Percentiles rank a stretch among this genome's conserved stretches.
Conservation (phyloP, 1,140 invertebrate species). For the Drosophila sucinea region DNA sequence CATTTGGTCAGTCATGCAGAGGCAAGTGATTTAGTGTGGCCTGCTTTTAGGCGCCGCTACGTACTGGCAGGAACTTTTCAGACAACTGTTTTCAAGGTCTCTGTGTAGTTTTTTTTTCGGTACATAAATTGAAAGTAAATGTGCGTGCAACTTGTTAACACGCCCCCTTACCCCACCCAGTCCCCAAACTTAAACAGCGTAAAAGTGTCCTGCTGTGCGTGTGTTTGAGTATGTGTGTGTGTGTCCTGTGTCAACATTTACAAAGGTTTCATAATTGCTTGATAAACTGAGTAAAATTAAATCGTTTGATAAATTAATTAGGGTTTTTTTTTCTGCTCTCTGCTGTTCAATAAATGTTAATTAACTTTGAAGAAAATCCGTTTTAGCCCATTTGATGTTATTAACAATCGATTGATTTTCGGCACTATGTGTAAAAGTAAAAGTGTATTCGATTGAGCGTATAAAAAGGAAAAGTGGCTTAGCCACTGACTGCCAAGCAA, state of each 20-base stretch:
- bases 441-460: conserved; percentile 72
- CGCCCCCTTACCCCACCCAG: conserved; percentile 13
- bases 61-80: conserved; percentile 56
- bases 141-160: conserved; percentile 58
- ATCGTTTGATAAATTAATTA: conserved; percentile 60
- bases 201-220: conserved; percentile 38
- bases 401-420: conserved; percentile 62
- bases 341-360: conserved; percentile 42
- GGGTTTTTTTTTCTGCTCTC: conserved; percentile 29
- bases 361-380: conserved; percentile 51
- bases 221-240: conserved; percentile 12
- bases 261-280: conserved; percentile 63
- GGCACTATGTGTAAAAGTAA: conserved; percentile 42
- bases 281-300: conserved; percentile 43
- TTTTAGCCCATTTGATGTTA: conserved; percentile 32
- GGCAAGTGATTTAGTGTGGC: conserved; percentile 55
- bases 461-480: conserved; percentile 60
- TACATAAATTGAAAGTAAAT: conserved; percentile 65
- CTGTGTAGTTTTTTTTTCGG: conserved; percentile 41
- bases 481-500: conserved; percentile 36
- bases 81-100: conserved; percentile 43
- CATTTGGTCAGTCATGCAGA: conserved; percentile 5
- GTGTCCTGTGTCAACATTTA: conserved; percentile 57
- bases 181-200: conserved; percentile 11
- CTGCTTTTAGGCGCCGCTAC: conserved; percentile 26